Evolutionary conservation across 2,888 invertebrate species (phyloP).

Genomic region (Yponomeuta cagnagella): DNA sequence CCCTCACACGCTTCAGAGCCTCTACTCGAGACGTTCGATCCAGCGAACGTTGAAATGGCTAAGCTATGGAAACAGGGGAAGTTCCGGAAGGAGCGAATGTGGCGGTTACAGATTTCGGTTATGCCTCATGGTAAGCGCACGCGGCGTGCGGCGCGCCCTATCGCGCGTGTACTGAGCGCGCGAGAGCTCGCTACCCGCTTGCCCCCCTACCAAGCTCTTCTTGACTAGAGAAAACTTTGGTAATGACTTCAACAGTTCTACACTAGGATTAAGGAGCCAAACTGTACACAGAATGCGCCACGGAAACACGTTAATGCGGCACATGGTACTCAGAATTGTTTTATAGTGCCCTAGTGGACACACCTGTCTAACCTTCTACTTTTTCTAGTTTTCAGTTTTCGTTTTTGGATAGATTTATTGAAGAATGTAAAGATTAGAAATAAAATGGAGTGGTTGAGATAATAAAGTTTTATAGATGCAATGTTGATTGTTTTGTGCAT

Average conservation of each 20-base stretch:
- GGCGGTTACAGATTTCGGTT: neutral
- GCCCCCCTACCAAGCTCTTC: conserved; percentile 41
- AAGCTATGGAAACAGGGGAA: neutral
- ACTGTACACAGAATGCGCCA: too few relatives aligned
- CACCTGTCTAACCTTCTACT: too few relatives aligned
- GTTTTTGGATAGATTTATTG: too few relatives aligned
- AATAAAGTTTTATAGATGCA: too few relatives aligned
- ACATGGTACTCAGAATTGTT: too few relatives aligned
- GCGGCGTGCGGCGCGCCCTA: conserved; percentile 55
- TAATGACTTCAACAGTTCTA: neutral
- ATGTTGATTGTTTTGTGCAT: too few relatives aligned
- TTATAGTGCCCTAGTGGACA: too few relatives aligned
- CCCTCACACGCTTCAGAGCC: neutral
- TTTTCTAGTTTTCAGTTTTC: too few relatives aligned
- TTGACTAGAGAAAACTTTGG: conserved; percentile 19
- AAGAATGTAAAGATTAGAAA: too few relatives aligned
- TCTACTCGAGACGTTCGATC: conserved; percentile 3
- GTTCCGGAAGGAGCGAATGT: neutral
- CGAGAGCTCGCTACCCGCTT: conserved; percentile 26
- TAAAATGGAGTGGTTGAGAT: too few relatives aligned
- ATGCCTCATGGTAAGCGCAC: conserved; percentile 30
- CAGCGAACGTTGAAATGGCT: neutral
- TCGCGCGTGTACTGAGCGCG: conserved; percentile 33
- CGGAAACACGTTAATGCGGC: too few relatives aligned
- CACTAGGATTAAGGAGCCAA: neutral